Percentiles rank a stretch among this genome's conserved stretches.
Conservation (phyloP, 2,113 vertebrate genomes). For the Sylvietta virens region DNA sequence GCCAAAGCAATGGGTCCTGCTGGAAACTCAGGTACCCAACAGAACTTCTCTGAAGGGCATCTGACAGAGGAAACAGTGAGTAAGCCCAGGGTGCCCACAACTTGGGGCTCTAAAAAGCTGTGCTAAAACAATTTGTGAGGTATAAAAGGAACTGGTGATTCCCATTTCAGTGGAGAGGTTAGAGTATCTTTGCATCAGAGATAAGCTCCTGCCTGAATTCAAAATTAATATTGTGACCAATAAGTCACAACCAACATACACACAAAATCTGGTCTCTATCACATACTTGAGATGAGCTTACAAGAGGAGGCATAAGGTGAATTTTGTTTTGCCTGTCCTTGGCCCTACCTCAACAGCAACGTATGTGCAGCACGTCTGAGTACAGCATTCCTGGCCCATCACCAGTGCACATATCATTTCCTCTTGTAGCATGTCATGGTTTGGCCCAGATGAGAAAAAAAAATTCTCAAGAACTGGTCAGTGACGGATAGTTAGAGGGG, state of each 20-base stretch:
- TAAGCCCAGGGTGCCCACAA: background rate
- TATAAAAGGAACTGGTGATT: background rate
- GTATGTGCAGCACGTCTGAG: rapidly evolving
- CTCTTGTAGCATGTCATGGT: too few species aligned
- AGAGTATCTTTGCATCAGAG: background rate
- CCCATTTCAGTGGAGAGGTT: background rate
- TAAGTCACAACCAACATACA: background rate
- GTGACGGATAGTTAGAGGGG: too few species aligned
- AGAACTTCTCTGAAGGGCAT: background rate
- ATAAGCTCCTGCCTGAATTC: background rate
- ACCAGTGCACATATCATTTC: rapidly evolving
- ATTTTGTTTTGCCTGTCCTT: background rate
- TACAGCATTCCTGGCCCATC: background rate
- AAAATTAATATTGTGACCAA: background rate
- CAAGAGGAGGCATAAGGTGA: background rate
- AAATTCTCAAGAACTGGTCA: too few species aligned
- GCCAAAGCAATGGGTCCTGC: background rate
- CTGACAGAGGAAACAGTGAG: rapidly evolving
- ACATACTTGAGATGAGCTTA: background rate
- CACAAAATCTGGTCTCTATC: background rate
- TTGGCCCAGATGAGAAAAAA: too few species aligned
- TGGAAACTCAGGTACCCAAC: background rate
- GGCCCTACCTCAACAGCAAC: background rate
- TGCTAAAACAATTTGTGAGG: background rate
- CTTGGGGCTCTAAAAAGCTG: background rate